Conservation (phyloP, 1,140 invertebrate species). For the Coptotermes formosanus region DNA sequence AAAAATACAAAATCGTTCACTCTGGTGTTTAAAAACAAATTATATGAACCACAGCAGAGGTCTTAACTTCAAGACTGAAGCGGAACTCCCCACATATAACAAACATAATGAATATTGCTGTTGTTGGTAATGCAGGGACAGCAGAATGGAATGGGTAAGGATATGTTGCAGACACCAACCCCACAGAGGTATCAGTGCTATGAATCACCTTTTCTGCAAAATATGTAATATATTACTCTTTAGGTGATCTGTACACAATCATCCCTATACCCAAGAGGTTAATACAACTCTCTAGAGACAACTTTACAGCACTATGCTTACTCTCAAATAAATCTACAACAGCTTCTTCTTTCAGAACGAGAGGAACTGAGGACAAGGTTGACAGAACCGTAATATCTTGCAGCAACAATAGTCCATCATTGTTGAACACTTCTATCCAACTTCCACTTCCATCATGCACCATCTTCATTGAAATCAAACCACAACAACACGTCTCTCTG, state of each 20-base stretch:
- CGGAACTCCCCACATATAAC: no score
- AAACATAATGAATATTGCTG: no score
- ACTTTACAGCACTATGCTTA: slow-evolving; percentile 8
- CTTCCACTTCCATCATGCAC: neutral
- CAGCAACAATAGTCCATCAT: neutral
- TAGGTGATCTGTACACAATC: slow-evolving; percentile 5
- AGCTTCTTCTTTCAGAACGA: neutral
- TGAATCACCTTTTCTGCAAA: no score
- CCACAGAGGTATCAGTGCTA: no score
- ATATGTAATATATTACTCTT: neutral
- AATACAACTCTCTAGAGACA: slow-evolving; percentile 12
- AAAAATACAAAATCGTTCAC: no score
- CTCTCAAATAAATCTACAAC: neutral
- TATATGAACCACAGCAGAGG: no score
- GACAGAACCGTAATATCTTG: neutral
- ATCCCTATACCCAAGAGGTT: slow-evolving; percentile 19
- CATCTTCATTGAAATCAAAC: neutral
- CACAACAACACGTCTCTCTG: neutral
- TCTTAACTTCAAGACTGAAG: no score
- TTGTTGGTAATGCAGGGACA: no score
- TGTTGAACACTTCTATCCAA: neutral
- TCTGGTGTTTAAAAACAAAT: no score
- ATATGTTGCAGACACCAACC: no score
- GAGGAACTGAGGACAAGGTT: neutral
- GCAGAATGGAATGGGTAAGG: no score